Conservation (phyloP, 2,797 vertebrate species). For the Diglossa cyanea region DNA sequence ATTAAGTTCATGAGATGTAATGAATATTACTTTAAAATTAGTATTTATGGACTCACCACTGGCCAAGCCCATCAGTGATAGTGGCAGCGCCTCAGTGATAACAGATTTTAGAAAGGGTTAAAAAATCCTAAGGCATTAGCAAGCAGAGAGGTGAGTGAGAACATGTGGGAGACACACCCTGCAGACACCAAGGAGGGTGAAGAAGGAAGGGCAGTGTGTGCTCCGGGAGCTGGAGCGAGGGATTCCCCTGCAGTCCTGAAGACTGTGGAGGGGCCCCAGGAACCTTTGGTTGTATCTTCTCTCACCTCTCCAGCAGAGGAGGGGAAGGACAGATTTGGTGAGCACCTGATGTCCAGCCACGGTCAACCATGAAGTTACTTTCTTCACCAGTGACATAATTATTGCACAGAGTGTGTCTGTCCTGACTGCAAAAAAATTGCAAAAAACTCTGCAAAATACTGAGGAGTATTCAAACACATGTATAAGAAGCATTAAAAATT, state of each 20-base stretch:
- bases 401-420: neutral
- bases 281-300: neutral
- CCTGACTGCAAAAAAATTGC: neutral
- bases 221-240: fast-evolving
- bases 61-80: no score
- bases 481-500: neutral
- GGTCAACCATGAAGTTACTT: neutral
- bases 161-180: no score
- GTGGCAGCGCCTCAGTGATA: neutral
- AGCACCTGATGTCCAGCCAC: neutral
- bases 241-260: neutral
- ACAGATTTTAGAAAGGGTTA: neutral
- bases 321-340: neutral
- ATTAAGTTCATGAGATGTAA: neutral
- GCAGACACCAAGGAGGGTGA: no score
- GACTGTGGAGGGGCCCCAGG: neutral
- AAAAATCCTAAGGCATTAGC: neutral
- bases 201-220: neutral
- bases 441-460: neutral
- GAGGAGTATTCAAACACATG: neutral
- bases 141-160: neutral
- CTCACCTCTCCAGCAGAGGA: neutral
- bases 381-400: neutral
- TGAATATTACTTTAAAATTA: neutral
- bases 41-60: neutral